Evolutionary conservation across 1,140 invertebrate species (phyloP).

Genomic region (Pantala flavescens): DNA sequence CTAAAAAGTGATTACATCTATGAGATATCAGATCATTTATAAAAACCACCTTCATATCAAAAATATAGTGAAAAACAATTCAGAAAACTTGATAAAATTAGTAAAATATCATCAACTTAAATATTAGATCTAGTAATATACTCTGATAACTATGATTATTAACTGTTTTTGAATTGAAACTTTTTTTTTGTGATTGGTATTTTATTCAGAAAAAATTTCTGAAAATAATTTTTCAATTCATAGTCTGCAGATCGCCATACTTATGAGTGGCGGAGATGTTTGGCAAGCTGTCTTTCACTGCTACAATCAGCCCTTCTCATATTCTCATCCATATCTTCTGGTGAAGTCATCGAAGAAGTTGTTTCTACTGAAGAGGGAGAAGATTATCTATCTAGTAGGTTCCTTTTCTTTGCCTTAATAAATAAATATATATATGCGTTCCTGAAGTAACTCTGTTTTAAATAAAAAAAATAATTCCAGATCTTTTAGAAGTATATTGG

Average conservation of each 20-base stretch:
- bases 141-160: too few relatives aligned
- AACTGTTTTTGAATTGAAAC: too few relatives aligned
- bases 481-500: constrained; percentile 39
- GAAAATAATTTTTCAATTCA: neutral
- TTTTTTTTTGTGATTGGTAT: too few relatives aligned
- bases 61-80: too few relatives aligned
- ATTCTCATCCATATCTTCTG: constrained; percentile 44
- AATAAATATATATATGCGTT: too few relatives aligned
- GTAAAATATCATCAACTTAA: too few relatives aligned
- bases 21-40: too few relatives aligned
- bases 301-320: constrained; percentile 43
- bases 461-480: constrained; percentile 26
- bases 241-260: constrained; percentile 27
- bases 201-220: too few relatives aligned
- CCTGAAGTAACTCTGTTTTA: neutral
- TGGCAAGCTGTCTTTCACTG: constrained; percentile 42
- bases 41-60: too few relatives aligned
- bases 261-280: constrained; percentile 47
- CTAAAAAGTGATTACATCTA: too few relatives aligned
- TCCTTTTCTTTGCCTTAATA: constrained; percentile 13
- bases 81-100: too few relatives aligned
- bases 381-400: constrained; percentile 46
- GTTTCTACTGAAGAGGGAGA: constrained; percentile 44
- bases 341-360: constrained; percentile 44
- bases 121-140: too few relatives aligned